These are phyloP conservation scores for Eulemur coronatus DNA, from an alignment of 2,797 vertebrate species.

Conservation along the genomic window DNA sequence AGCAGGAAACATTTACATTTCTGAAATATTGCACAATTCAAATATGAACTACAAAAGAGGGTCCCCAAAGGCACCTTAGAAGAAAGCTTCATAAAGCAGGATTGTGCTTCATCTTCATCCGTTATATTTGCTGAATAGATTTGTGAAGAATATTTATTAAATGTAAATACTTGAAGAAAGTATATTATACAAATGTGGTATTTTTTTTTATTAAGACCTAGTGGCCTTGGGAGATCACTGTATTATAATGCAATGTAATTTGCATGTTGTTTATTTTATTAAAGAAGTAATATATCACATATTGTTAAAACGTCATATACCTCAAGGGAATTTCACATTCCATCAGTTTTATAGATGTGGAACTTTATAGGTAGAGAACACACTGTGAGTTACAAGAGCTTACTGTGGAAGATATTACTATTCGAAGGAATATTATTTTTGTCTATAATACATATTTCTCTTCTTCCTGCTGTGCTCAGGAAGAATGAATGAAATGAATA, in stretches of 20 bases:
- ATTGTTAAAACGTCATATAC: conserved; percentile 47
- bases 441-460: neutral
- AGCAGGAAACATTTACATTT: neutral
- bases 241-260: conserved; percentile 53
- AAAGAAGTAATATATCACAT: conserved; percentile 59
- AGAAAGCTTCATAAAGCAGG: conserved; percentile 58
- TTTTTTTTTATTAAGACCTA: conserved; percentile 65
- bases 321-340: conserved; percentile 70
- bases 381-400: conserved; percentile 28
- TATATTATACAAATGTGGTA: conserved; percentile 49
- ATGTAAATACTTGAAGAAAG: conserved; percentile 66
- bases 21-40: conserved; percentile 48
- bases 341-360: conserved; percentile 36
- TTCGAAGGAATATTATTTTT: conserved; percentile 42
- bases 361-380: conserved; percentile 38
- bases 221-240: conserved; percentile 55
- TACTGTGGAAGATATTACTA: neutral
- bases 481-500: conserved; percentile 3
- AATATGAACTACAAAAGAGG: conserved; percentile 43
- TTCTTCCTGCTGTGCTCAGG: neutral
- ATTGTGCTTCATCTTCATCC: conserved; percentile 39
- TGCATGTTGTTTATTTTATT: conserved; percentile 74
- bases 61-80: conserved; percentile 6
- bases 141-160: conserved; percentile 72
- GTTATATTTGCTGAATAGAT: conserved; percentile 61